A percentile compares a stretch with the other conserved stretches of the same genome.
Evolutionary conservation across 2,888 invertebrate genomes (phyloP).

Genomic region (Parapristionchus giblindavisi): DNA sequence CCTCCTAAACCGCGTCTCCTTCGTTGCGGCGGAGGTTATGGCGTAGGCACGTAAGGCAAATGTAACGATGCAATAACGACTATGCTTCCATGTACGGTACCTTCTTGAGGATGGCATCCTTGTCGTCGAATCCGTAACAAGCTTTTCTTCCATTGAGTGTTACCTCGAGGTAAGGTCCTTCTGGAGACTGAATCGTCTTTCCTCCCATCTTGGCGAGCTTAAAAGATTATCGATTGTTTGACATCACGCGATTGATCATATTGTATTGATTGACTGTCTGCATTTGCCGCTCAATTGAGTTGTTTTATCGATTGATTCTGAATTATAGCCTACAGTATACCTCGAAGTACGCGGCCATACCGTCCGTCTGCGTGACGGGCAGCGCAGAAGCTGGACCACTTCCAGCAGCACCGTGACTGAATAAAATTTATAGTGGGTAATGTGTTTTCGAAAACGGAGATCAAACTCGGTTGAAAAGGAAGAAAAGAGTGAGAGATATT

Average conservation of each 20-base stretch:
- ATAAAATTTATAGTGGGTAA: no score
- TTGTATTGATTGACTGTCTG: no score
- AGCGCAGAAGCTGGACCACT: constrained; percentile 5
- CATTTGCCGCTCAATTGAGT: no score
- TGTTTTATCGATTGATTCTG: not conserved
- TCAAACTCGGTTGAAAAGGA: not conserved
- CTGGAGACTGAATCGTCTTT: not conserved
- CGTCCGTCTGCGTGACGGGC: constrained; percentile 19
- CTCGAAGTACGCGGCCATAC: constrained; percentile 31
- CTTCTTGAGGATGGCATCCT: not conserved
- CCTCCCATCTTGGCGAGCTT: not conserved
- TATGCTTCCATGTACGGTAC: no score
- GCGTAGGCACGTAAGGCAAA: no score
- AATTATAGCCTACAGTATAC: not conserved
- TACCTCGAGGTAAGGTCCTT: not conserved
- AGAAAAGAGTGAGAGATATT: no score
- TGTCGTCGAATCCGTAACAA: constrained; percentile 7
- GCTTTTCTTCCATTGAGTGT: not conserved
- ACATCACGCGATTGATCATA: no score
- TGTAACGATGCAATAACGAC: no score
- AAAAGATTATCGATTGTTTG: not conserved
- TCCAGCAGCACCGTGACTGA: not conserved
- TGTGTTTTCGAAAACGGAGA: not conserved
- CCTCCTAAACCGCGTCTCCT: no score
- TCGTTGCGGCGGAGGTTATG: no score